phyloP scores from a whole-genome alignment of 2,888 invertebrate species.

The Lithophane ornitopus region DNA sequence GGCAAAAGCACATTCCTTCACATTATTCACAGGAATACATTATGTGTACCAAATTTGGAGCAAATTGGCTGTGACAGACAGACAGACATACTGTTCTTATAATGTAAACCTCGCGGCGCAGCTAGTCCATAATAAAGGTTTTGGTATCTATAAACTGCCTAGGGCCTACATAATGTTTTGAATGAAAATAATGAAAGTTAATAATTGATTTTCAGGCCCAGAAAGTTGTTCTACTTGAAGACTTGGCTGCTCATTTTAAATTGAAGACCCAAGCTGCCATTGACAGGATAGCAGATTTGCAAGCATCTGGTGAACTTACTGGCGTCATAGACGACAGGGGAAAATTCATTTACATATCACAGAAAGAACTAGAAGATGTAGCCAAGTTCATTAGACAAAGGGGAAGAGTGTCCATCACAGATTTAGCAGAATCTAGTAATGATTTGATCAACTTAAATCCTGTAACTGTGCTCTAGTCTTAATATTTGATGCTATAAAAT shows the following conservation, averaged over 20 bases:
- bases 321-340: constrained; percentile 99
- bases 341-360: constrained; percentile 99
- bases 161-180: neutral
- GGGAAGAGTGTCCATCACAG: constrained; percentile 98
- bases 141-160: neutral
- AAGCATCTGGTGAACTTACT: constrained; percentile 95
- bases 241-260: constrained; percentile 97
- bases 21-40: too few species aligned
- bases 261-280: constrained; percentile 97
- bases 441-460: constrained; percentile 96
- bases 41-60: too few species aligned
- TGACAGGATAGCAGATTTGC: constrained; percentile 96
- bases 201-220: constrained; percentile 90
- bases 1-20: too few species aligned
- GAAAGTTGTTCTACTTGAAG: constrained; percentile 98
- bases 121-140: too few species aligned
- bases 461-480: constrained; percentile 76
- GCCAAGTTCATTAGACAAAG: constrained; percentile 98
- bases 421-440: constrained; percentile 98
- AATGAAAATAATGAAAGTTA: neutral
- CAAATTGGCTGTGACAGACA: too few species aligned
- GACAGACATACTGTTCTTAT: too few species aligned
- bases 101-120: too few species aligned
- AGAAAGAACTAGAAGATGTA: constrained; percentile 96
- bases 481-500: constrained; percentile 16